Evolutionary conservation across 2,888 invertebrate species (phyloP).

Genomic region (Dicyrtomina minuta): DNA sequence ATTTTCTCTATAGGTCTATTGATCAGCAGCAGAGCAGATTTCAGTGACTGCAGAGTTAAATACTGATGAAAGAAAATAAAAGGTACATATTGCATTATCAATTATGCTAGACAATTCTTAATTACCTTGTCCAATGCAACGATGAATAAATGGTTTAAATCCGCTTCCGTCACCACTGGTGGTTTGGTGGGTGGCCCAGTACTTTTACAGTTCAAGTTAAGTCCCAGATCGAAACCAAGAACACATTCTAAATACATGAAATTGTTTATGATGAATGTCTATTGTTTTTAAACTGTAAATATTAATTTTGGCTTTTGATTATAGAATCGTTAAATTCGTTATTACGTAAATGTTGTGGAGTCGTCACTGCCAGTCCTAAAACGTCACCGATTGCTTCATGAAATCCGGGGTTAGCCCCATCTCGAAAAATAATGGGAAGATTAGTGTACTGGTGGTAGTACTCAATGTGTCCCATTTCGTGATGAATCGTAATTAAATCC

Average conservation of each 20-base stretch:
- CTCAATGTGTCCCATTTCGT: constrained; percentile 67
- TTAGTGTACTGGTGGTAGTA: constrained; percentile 72
- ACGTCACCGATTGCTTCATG: constrained; percentile 54
- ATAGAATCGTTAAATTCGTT: no score
- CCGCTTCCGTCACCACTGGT: constrained; percentile 41
- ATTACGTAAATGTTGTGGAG: constrained; percentile 52
- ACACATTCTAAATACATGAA: no score
- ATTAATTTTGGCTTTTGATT: no score
- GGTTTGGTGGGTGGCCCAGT: constrained; percentile 15
- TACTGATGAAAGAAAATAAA: no score
- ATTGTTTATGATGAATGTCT: no score
- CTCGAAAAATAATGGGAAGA: constrained; percentile 72
- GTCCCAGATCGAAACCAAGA: no score
- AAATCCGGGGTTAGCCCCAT: constrained; percentile 74
- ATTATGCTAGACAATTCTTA: no score
- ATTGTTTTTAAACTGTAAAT: no score
- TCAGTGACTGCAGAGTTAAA: no score
- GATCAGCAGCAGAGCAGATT: no score
- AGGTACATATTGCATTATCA: no score
- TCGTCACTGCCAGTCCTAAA: constrained; percentile 54
- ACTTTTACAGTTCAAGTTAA: constrained; percentile 32
- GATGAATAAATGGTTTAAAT: constrained; percentile 55
- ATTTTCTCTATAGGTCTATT: no score
- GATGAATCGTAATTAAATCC: constrained; percentile 73
- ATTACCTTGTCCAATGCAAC: constrained; percentile 55